Evolutionary conservation across 2,888 invertebrate genomes (phyloP).

Genomic region (Anoncus sp.): DNA sequence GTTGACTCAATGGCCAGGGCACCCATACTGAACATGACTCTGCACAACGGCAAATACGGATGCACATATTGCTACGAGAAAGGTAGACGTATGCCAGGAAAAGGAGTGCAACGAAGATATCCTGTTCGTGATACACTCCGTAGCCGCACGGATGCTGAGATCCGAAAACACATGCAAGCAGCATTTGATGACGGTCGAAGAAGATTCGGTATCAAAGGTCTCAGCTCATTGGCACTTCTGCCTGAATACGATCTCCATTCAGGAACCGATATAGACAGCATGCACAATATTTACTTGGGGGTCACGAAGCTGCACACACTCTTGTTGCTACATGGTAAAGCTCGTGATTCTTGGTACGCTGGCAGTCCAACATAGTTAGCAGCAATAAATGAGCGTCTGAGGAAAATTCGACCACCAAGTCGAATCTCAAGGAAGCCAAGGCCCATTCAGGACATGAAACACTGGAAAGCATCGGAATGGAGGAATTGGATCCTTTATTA

Average conservation of each 20-base stretch:
- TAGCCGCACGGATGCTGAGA: too few species aligned
- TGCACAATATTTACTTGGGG: slow-evolving; percentile 19
- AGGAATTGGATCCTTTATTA: slow-evolving; percentile 58
- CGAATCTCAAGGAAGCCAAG: slow-evolving; percentile 54
- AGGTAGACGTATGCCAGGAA: too few species aligned
- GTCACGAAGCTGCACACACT: not conserved
- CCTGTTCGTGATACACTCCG: too few species aligned
- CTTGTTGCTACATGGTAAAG: slow-evolving; percentile 4
- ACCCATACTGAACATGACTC: too few species aligned
- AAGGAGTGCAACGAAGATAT: too few species aligned
- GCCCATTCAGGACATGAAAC: slow-evolving; percentile 29
- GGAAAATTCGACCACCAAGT: too few species aligned
- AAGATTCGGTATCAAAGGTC: slow-evolving; percentile 7
- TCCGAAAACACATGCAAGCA: not conserved
- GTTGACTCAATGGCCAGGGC: too few species aligned
- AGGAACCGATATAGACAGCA: not conserved
- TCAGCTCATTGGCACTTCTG: not conserved
- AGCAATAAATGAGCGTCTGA: too few species aligned
- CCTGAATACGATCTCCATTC: not conserved
- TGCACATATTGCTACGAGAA: too few species aligned
- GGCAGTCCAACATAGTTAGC: slow-evolving; percentile 4
- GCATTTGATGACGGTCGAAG: not conserved
- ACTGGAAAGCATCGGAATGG: slow-evolving; percentile 62
- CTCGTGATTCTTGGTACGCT: slow-evolving; percentile 8
- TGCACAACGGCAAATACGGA: too few species aligned